Conservation (phyloP, 1,140 invertebrate species). For the Aphelinus atriplicis region DNA sequence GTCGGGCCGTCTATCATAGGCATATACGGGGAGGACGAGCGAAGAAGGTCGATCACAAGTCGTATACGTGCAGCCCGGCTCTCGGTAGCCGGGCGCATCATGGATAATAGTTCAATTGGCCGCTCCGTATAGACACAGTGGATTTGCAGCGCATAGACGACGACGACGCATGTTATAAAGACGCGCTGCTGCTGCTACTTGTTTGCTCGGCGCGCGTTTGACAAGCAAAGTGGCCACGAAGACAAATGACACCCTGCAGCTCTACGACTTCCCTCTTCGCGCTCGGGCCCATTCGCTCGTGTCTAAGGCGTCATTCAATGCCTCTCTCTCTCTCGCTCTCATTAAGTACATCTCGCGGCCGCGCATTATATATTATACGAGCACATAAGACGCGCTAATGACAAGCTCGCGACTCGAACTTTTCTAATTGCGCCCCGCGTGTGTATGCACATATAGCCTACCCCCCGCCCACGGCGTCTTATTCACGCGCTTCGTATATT, state of each 20-base stretch:
- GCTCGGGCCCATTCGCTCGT: background rate
- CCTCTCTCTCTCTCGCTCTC: background rate
- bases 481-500: too few relatives aligned
- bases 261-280: constrained; percentile 27
- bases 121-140: background rate
- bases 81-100: background rate
- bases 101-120: constrained; percentile 31
- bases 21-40: too few relatives aligned
- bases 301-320: constrained; percentile 44
- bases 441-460: too few relatives aligned
- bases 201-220: constrained; percentile 41
- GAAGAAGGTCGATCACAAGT: too few relatives aligned
- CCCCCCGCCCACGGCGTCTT: too few relatives aligned
- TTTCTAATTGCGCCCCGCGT: too few relatives aligned
- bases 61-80: too few relatives aligned
- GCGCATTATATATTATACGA: background rate
- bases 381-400: constrained; percentile 15
- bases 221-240: constrained; percentile 54
- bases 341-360: background rate
- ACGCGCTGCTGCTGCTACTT: constrained; percentile 14
- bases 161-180: background rate
- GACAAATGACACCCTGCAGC: constrained; percentile 51
- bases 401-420: background rate
- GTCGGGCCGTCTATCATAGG: too few relatives aligned
- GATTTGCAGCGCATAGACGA: constrained; percentile 6